Conservation (phyloP, 2,888 invertebrate genomes). For the Cephus spinipes region DNA sequence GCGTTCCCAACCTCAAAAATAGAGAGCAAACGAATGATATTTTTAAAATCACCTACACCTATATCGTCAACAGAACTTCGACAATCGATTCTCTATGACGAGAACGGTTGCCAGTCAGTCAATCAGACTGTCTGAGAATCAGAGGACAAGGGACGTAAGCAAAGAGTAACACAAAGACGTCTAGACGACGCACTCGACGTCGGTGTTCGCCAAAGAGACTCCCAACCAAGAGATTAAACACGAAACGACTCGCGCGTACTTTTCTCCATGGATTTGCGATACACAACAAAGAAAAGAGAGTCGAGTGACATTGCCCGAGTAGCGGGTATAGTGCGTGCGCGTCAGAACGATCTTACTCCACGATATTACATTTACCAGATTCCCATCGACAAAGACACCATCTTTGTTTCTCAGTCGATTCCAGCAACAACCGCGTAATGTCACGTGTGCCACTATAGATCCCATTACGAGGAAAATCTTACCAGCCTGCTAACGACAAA, state of each 20-base stretch:
- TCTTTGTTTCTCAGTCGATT: not conserved
- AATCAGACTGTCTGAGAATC: not conserved
- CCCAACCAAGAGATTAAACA: not conserved
- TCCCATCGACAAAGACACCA: not conserved
- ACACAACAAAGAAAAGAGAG: not conserved
- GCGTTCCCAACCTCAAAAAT: not conserved
- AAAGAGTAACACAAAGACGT: not conserved
- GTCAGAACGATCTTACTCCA: not conserved
- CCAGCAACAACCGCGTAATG: not conserved
- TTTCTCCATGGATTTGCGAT: not conserved
- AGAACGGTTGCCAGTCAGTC: not conserved
- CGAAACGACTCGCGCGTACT: not conserved
- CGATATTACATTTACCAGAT: not conserved
- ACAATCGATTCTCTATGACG: not conserved
- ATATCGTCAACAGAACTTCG: not conserved
- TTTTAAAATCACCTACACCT: not conserved
- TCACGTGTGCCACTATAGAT: not conserved
- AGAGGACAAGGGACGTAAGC: not conserved
- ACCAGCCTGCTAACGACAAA: not conserved
- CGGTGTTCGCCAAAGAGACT: not conserved
- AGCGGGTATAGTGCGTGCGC: not conserved
- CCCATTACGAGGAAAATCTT: not conserved
- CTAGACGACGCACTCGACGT: not conserved
- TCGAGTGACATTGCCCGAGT: not conserved
- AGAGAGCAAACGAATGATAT: constrained; percentile 1